Evolutionary conservation across 2,113 vertebrate species (phyloP).

Genomic region (Catharus bicknelli): DNA sequence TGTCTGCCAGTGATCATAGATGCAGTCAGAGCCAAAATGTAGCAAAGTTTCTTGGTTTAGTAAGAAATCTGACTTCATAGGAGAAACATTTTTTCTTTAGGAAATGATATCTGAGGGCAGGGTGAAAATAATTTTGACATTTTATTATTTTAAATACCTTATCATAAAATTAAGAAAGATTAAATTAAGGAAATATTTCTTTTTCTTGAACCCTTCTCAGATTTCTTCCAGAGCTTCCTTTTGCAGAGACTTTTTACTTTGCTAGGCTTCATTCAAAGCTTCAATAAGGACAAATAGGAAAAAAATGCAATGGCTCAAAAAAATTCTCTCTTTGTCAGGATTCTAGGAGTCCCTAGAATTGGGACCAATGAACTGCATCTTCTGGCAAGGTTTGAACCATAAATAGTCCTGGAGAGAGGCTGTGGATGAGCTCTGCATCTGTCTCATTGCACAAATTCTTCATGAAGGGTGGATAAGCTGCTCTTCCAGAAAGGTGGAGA

Average conservation of each 20-base stretch:
- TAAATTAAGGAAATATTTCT: neutral
- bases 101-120: neutral
- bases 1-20: neutral
- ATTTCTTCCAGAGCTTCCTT: neutral
- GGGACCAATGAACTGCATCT: neutral
- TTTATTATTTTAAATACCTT: neutral
- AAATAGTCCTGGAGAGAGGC: neutral
- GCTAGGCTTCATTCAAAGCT: neutral
- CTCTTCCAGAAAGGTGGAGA: neutral
- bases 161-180: neutral
- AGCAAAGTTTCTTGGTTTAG: neutral
- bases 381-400: neutral
- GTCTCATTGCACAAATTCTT: neutral
- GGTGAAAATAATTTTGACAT: neutral
- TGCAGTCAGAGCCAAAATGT: neutral
- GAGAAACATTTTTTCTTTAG: neutral
- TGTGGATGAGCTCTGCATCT: neutral
- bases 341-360: neutral
- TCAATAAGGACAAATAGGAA: neutral
- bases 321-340: neutral
- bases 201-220: neutral
- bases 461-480: neutral
- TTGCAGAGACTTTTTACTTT: neutral
- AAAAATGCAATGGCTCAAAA: neutral
- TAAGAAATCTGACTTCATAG: neutral